These are phyloP conservation scores for Pycnomerus fuliginosus DNA, from an alignment of 2,888 invertebrate species.

Conservation along the genomic window DNA sequence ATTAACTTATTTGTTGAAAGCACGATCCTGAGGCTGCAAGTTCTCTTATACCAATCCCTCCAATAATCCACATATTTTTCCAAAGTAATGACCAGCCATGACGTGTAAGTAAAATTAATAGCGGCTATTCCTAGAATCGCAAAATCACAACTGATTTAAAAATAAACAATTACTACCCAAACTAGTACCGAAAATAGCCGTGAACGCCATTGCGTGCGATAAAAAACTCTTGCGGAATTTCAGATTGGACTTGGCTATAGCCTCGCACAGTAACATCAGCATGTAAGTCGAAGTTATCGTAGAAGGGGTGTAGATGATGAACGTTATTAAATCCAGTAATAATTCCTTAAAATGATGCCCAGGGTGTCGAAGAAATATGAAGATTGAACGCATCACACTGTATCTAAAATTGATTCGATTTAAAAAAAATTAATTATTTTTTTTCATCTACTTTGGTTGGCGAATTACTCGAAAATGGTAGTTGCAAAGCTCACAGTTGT, in stretches of 20 bases:
- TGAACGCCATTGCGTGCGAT: conserved; percentile 47
- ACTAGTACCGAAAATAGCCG: conserved; percentile 47
- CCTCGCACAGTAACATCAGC: conserved; percentile 50
- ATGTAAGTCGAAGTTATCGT: conserved; percentile 53
- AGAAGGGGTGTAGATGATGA: conserved; percentile 56
- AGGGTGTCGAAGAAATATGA: conserved; percentile 52
- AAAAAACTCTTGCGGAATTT: conserved; percentile 38
- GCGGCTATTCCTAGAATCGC: conserved; percentile 45
- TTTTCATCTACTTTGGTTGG: conserved; percentile 51
- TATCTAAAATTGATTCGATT: conserved; percentile 32
- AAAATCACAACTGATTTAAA: too few species aligned
- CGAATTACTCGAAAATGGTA: conserved; percentile 55
- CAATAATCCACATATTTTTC: conserved; percentile 49
- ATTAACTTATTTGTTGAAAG: conserved; percentile 37
- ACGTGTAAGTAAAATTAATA: conserved; percentile 52
- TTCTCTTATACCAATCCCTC: conserved; percentile 49
- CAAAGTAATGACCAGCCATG: conserved; percentile 50
- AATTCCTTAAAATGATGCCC: conserved; percentile 53
- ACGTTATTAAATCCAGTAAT: conserved; percentile 54
- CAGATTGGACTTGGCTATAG: conserved; percentile 41
- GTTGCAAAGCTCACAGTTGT: conserved; percentile 60
- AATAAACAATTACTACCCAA: neutral
- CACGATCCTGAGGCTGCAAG: conserved; percentile 45
- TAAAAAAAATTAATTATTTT: conserved; percentile 12
- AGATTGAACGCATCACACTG: conserved; percentile 44